Percentiles rank a stretch among this genome's conserved stretches.
phyloP scores from a whole-genome alignment of 2,113 vertebrate species.

The Carassius auratus region DNA sequence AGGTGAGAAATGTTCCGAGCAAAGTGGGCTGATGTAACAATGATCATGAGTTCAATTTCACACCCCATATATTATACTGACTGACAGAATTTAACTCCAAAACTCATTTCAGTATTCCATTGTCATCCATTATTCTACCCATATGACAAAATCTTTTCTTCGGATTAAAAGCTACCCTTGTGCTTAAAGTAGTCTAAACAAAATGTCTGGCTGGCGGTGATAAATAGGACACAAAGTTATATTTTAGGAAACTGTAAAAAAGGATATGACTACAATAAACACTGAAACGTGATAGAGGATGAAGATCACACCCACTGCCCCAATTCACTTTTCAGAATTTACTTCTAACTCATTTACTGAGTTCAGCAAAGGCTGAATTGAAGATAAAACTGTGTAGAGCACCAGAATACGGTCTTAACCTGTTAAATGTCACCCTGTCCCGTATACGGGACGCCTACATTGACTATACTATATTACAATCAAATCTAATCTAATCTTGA shows the following conservation, averaged over 20 bases:
- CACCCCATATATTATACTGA: background rate
- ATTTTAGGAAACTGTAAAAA: conserved; percentile 43
- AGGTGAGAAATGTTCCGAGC: background rate
- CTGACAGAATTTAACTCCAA: background rate
- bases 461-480: too few species aligned
- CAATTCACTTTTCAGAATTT: background rate
- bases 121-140: background rate
- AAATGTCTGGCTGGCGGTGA: conserved; percentile 55
- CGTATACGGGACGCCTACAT: too few species aligned
- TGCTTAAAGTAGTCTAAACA: conserved; percentile 53
- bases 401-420: background rate
- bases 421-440: too few species aligned
- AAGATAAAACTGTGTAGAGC: background rate
- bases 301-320: background rate
- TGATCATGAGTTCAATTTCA: background rate
- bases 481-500: too few species aligned
- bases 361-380: background rate
- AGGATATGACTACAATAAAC: conserved; percentile 58
- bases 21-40: conserved; percentile 6
- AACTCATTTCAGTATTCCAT: background rate
- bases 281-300: background rate
- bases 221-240: conserved; percentile 36
- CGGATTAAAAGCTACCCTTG: background rate
- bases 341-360: background rate
- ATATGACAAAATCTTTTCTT: background rate